Conservation (phyloP, 2,888 invertebrate species). For the Nemotelus nigrinus region DNA sequence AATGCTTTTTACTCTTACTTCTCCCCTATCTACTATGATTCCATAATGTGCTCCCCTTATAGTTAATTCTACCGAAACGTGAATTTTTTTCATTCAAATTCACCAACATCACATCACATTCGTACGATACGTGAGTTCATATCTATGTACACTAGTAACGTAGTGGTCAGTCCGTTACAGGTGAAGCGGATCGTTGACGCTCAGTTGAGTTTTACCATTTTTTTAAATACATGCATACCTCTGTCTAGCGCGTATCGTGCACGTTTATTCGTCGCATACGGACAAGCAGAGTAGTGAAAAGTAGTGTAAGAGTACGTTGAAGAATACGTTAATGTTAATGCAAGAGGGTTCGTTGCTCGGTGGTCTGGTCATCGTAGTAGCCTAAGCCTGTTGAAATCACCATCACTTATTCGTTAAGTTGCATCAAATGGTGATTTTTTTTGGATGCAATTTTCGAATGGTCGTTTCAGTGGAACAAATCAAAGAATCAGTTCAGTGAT, state of each 20-base stretch:
- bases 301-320: neutral
- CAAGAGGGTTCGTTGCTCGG: constrained; percentile 42
- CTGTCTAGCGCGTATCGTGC: neutral
- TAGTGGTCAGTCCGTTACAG: constrained; percentile 38
- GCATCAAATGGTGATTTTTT: neutral
- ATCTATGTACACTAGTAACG: constrained; percentile 15
- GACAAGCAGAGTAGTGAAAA: neutral
- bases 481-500: neutral
- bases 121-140: too few species aligned
- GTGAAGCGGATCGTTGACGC: constrained; percentile 42
- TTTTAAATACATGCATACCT: neutral
- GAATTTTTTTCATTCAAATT: constrained; percentile 16
- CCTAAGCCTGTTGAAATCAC: constrained; percentile 25
- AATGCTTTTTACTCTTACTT: neutral
- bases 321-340: neutral
- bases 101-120: neutral
- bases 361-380: neutral
- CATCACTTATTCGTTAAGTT: constrained; percentile 17
- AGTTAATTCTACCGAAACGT: neutral
- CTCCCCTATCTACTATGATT: neutral
- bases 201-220: constrained; percentile 33
- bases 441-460: neutral
- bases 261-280: neutral
- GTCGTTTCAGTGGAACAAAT: neutral
- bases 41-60: neutral